phyloP scores from a whole-genome alignment of 2,797 vertebrate species.

The Acrossocheilus fasciatus region DNA sequence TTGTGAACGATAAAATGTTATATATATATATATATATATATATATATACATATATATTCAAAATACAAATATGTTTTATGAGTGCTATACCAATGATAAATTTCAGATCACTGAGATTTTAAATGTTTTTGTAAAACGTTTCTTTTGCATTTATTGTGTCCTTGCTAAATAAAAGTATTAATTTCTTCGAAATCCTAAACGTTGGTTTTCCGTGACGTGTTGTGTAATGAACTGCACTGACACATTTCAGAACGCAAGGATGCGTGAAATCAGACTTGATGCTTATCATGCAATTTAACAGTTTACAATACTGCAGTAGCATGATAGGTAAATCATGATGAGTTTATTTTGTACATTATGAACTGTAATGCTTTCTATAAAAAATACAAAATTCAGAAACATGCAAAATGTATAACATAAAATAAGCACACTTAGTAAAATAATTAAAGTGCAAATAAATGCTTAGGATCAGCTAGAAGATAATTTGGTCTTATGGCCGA shows the following conservation, averaged over 20 bases:
- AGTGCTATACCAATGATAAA: no score
- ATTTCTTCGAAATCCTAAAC: not conserved
- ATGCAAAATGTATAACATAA: not conserved
- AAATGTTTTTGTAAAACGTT: no score
- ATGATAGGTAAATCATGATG: not conserved
- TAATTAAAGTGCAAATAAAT: not conserved
- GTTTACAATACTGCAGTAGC: not conserved
- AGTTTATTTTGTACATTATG: not conserved
- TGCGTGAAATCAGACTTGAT: not conserved
- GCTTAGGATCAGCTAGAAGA: not conserved
- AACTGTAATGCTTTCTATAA: not conserved
- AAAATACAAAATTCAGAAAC: not conserved
- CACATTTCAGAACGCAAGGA: not conserved
- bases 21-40: no score
- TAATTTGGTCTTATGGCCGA: not conserved
- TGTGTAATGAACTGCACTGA: not conserved
- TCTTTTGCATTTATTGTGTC: not conserved
- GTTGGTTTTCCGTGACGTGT: not conserved
- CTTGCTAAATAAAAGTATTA: not conserved
- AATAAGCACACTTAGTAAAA: not conserved
- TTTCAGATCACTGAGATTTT: no score
- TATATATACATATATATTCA: no score
- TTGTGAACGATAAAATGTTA: no score
- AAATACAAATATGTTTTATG: no score
- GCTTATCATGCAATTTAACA: not conserved